Evolutionary conservation across 1,140 invertebrate species (phyloP).

Genomic region (Drosophila hydei): DNA sequence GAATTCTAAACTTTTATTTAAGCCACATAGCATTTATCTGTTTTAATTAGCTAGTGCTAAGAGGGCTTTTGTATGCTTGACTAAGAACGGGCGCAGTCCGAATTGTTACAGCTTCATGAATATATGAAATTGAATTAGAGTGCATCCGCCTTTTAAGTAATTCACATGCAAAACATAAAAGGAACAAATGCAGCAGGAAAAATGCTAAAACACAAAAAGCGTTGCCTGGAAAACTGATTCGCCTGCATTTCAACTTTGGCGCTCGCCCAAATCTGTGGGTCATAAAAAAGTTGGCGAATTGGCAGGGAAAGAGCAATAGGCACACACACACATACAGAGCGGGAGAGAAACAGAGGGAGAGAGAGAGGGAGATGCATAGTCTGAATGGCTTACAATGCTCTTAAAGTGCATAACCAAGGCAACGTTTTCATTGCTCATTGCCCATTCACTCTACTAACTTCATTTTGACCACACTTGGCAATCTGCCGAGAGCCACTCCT

Average conservation of each 20-base stretch:
- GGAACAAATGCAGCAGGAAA: too few relatives aligned
- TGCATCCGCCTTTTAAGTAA: constrained; percentile 1
- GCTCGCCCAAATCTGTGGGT: background rate
- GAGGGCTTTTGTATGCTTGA: background rate
- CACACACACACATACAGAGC: too few relatives aligned
- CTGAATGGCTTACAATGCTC: background rate
- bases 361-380: background rate
- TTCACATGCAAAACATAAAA: background rate
- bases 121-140: constrained; percentile 30
- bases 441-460: constrained; percentile 59
- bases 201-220: background rate
- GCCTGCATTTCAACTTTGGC: background rate
- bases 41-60: constrained; percentile 20
- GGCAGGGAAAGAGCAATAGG: constrained; percentile 2
- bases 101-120: constrained; percentile 19
- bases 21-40: too few relatives aligned
- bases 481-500: background rate
- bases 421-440: constrained; percentile 50
- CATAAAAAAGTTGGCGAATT: constrained; percentile 7
- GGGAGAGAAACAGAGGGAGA: background rate
- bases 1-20: too few relatives aligned
- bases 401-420: constrained; percentile 18
- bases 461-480: constrained; percentile 55
- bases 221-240: background rate
- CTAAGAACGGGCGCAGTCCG: background rate